Evolutionary conservation across 2,797 vertebrate species (phyloP).

Genomic region (Gobio occitaniae): DNA sequence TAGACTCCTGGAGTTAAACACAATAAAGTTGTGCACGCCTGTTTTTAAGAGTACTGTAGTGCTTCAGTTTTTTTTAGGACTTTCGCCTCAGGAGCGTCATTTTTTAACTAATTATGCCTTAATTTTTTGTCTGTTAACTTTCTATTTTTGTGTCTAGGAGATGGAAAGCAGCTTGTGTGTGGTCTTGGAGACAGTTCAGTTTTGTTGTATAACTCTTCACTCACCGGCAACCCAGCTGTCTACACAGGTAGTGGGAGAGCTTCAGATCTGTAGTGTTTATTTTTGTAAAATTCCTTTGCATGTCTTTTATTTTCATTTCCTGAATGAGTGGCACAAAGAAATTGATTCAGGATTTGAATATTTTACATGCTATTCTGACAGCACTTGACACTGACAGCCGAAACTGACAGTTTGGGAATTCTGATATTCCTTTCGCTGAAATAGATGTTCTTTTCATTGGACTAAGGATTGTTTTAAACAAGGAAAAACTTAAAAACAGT

Average conservation of each 20-base stretch:
- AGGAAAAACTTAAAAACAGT: not conserved
- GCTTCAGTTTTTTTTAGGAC: slow-evolving; percentile 1
- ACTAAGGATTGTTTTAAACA: not conserved
- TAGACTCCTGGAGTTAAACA: slow-evolving; percentile 32
- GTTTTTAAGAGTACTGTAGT: slow-evolving; percentile 10
- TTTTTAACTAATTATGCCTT: slow-evolving; percentile 8
- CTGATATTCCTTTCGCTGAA: not conserved
- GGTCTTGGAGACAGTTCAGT: slow-evolving; percentile 85
- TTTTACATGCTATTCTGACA: slow-evolving; percentile 15
- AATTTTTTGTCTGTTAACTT: slow-evolving; percentile 45
- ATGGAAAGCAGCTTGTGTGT: slow-evolving; percentile 87
- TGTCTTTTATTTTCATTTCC: slow-evolving; percentile 24
- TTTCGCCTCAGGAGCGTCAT: not conserved
- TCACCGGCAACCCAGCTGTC: slow-evolving; percentile 75
- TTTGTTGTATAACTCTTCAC: slow-evolving; percentile 80
- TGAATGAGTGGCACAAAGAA: slow-evolving; percentile 7
- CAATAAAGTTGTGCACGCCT: slow-evolving; percentile 22
- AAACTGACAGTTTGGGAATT: slow-evolving; percentile 31
- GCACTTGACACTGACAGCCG: not conserved
- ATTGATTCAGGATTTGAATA: slow-evolving; percentile 16
- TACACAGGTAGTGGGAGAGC: slow-evolving; percentile 82
- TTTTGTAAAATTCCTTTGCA: slow-evolving; percentile 35
- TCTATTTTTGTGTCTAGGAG: slow-evolving; percentile 75
- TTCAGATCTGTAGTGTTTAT: slow-evolving; percentile 44
- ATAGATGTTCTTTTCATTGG: slow-evolving; percentile 24